Base-by-base conservation (phyloP, 2,888 invertebrate genomes). In the Xylocampa areola region DNA sequence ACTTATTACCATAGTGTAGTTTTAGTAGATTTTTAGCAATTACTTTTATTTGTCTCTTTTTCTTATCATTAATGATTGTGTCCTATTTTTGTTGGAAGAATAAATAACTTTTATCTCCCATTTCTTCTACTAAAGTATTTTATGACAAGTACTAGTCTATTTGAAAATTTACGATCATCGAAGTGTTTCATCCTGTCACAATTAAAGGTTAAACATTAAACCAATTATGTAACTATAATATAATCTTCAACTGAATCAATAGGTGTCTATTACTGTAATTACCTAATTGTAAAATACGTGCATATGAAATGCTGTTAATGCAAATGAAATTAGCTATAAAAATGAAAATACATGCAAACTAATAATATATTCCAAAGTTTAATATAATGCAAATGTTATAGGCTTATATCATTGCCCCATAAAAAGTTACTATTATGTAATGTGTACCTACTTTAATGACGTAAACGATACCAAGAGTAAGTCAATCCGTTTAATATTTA, bases 251-350 rank as follows among this genome's bases (percentile, higher is more conserved):
- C 25, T 1, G 2, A 6, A 54, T 41, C 47, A 60, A 44, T 66
- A 52, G 44, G 49, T 45, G 55, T 23, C 25, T 23, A 33, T 35
- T 45, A 45, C 35, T 35, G 7, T 45, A 27, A 45, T 36, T 17
- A 23, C 27, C n/a, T n/a, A 11, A 17, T 25, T 33, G 16, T 23
- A 19, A 45, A 41, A 55, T 14, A 36, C 11, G 19, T 33, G 5
- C 29, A 21, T 45, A 21, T 30, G 14, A 40, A 49, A 62, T 4
- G 16, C 11, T 11, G 37, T 39, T 23, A 39, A 44, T 65, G 48
- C 29, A 36, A 66, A 65, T 53, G 23, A 52, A 57, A 62, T 37
- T 47, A 64, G 49, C 52, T 32, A 67, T 53, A 62, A 50, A 67
- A 65, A 60, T 51, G 50, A 23, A 51, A 69, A 60, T 48, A 6